A percentile compares a stretch with the other conserved stretches of the same genome.
Evolutionary conservation across 2,797 vertebrate species (phyloP).

Genomic region (Acridotheres tristis): DNA sequence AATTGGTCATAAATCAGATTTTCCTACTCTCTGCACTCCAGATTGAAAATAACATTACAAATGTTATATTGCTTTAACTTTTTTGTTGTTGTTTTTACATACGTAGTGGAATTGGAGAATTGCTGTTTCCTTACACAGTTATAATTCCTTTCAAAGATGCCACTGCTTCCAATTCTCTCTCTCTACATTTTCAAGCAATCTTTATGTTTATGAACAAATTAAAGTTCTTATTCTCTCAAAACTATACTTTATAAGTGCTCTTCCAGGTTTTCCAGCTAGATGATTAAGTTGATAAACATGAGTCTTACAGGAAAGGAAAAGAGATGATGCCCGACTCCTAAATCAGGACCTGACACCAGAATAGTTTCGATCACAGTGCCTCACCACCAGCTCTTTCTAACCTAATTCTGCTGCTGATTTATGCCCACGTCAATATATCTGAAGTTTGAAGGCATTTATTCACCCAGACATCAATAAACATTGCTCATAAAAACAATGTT

Average conservation of each 20-base stretch:
- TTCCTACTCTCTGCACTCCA: background rate
- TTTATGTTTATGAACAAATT: background rate
- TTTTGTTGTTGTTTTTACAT: background rate
- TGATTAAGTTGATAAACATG: background rate
- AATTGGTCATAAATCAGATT: background rate
- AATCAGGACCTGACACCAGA: background rate
- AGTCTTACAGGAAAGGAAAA: background rate
- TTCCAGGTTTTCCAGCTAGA: background rate
- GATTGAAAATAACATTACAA: background rate
- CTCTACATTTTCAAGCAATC: background rate
- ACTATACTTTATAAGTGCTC: background rate
- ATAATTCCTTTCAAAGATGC: background rate
- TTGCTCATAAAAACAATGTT: background rate
- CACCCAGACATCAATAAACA: background rate
- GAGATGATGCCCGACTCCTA: background rate
- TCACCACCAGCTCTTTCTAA: background rate
- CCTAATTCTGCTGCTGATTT: background rate
- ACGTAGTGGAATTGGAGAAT: background rate
- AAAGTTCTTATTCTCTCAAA: background rate
- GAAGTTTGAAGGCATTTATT: background rate
- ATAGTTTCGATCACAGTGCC: fast-evolving
- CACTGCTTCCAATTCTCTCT: background rate
- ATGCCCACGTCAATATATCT: background rate
- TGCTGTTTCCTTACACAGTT: background rate
- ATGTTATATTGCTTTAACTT: background rate